Percentiles rank a stretch among this genome's conserved stretches.
Evolutionary conservation across 2,888 invertebrate species (phyloP).

Genomic region (Bellardia bayeri): DNA sequence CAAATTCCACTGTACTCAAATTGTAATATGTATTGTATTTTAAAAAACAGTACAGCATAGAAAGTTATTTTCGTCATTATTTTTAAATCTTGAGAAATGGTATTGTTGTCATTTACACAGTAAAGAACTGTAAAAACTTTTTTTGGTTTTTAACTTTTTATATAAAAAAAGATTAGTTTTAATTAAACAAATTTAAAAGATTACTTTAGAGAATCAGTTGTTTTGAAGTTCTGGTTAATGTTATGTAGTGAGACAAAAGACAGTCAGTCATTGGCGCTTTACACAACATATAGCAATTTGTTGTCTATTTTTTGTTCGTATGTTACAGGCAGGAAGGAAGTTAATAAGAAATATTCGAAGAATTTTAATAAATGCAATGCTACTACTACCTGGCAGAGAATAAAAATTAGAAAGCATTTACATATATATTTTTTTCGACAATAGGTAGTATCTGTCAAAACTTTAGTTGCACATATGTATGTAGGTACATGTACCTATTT

Average conservation of each 20-base stretch:
- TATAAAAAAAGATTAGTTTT: neutral
- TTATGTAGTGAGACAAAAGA: slow-evolving; percentile 8
- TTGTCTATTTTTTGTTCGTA: slow-evolving; percentile 32
- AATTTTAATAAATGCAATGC: slow-evolving; percentile 50
- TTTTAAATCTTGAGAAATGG: too few species aligned
- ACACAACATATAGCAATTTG: slow-evolving; percentile 34
- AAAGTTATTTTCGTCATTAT: too few species aligned
- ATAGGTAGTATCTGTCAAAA: too few species aligned
- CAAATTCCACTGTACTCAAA: too few species aligned
- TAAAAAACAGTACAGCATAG: too few species aligned
- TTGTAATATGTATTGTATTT: too few species aligned
- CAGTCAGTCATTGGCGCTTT: slow-evolving; percentile 30
- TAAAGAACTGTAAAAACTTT: too few species aligned
- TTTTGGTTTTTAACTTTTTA: too few species aligned
- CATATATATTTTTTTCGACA: neutral
- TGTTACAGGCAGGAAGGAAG: slow-evolving; percentile 61
- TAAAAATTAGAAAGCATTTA: neutral
- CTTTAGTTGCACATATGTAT: too few species aligned
- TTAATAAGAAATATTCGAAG: slow-evolving; percentile 51
- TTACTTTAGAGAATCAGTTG: neutral
- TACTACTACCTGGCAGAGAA: neutral
- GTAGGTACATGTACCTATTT: too few species aligned
- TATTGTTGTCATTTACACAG: too few species aligned
- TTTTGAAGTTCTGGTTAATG: slow-evolving; percentile 13
- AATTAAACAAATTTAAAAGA: neutral